Base-by-base conservation (phyloP, 2,113 vertebrate genomes). In the Columbina picui region DNA sequence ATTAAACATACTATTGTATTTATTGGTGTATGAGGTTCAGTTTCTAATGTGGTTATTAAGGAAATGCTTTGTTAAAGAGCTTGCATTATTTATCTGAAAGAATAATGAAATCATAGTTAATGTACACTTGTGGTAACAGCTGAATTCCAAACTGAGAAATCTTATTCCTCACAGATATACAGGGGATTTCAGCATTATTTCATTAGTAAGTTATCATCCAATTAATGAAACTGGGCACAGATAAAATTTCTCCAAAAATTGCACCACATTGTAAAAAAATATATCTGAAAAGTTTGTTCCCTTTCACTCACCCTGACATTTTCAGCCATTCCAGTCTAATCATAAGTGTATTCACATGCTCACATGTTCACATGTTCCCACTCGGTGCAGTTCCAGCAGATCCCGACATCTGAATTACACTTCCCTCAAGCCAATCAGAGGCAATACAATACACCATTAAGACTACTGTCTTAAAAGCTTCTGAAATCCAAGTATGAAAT, bases 21-120 rank as follows among this genome's bases (percentile, higher is more conserved):
- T 71, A 92, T 81, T 43, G 16, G 61, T 75, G 45, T 71, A 93
- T 89, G 69, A 96, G 57, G 50, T 92, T 95, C 71, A 77, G 47
- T 93, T 97, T 95, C 94, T 96, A 94, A 77, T 89, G 81, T 61
- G 73, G 71, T 85, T 92, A 84, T 84, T 88, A 95, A 94, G 93
- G 94, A 97, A 97, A 96, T 96, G 88, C 69, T 96, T 98, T 96
- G 90, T 97, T 96, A 96, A 96, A 96, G 75, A 90, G 13, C 14
- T 93, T 97, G 92, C 96, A 97, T 97, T 97, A 97, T 98, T 98
- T 97, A 96, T 97, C 94, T 97, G 91, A 96, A 94, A 96, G 89
- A 94, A 94, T 86, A 98, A 97, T 95, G 53, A 97, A 97, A 97
- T 95, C 47, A 76, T 97, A 97, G 97, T 94, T 96, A 90, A 94